A percentile compares a stretch with the other conserved stretches of the same genome.
These are phyloP conservation scores for Sphinx pinastri DNA, from an alignment of 2,888 invertebrate genomes.

Conservation along the genomic window DNA sequence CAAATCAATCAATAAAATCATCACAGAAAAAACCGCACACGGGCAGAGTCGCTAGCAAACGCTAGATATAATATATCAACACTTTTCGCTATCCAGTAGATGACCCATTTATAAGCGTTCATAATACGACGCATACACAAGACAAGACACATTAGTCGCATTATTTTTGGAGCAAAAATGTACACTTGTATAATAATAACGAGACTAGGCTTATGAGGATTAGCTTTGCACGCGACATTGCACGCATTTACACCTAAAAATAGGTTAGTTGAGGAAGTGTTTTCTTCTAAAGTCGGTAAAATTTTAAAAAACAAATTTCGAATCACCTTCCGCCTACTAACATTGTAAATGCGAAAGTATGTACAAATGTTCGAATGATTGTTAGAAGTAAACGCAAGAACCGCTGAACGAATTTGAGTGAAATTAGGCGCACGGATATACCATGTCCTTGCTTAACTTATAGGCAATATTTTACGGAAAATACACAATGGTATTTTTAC, in stretches of 20 bases:
- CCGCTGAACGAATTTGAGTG: too few relatives aligned
- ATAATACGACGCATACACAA: background rate
- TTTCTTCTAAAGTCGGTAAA: too few relatives aligned
- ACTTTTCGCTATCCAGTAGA: background rate
- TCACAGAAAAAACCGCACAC: background rate
- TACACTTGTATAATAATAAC: background rate
- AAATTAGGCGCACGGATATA: too few relatives aligned
- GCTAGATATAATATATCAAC: background rate
- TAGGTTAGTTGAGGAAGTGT: background rate
- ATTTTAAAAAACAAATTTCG: too few relatives aligned
- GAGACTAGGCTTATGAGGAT: background rate
- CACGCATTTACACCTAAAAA: background rate
- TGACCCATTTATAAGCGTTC: background rate
- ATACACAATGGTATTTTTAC: too few relatives aligned
- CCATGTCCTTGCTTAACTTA: too few relatives aligned
- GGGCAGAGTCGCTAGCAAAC: background rate
- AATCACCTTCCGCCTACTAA: too few relatives aligned
- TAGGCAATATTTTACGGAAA: too few relatives aligned
- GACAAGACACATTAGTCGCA: background rate
- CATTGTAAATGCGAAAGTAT: too few relatives aligned
- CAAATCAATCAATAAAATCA: too few relatives aligned
- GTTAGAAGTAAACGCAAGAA: too few relatives aligned
- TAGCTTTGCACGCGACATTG: conserved; percentile 8
- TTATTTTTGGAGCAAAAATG: conserved; percentile 12
- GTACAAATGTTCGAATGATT: too few relatives aligned